Base-by-base conservation (phyloP, 2,888 invertebrate genomes). In the Euplexia lucipara region DNA sequence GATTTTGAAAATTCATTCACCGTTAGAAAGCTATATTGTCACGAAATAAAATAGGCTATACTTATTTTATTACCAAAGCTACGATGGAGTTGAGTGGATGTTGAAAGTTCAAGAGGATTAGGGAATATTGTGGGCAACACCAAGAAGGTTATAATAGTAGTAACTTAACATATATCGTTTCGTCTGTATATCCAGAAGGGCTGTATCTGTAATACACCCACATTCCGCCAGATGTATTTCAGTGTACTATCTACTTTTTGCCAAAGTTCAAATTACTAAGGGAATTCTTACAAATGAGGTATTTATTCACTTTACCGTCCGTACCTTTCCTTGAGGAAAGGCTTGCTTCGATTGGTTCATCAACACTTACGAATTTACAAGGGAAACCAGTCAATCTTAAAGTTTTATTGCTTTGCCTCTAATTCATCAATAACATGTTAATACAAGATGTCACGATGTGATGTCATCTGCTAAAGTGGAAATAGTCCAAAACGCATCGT, bases 401-500 rank as follows among this genome's bases (percentile, higher is more conserved):
- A 5, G 14, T 39, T 56, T 54, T 56, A 41, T 51, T 39, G 54
- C 20, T 37, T 32, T 9, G 12, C 2, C 14, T 47, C 9, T 53
- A 42, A 49, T 53, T 53, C 18, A 20, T 30, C 34, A 42, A 45
- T 30, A 51, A 32, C 48, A 14, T 44, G 14, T 20, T 35, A 66
- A 22, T 37, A 1, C 12, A 47, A 26, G 30, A 52, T 18, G 8
- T 16, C 2, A 42, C 32, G 18, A n/a, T n/a, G n/a, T n/a, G n/a
- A n/a, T 39, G 16, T 51, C 35, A 66, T 53, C 20, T 44, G 12
- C 34, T 18, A 12, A 54, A 56, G 14, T 47, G 68, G 56, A 61
- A 75, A 61, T 10, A 47, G 41, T 26, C 10, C 26, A 49, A 58
- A 42, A 37, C 16, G 48, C 39, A 41, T 32, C 22, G n/a, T 34